phyloP scores from a whole-genome alignment of 2,797 vertebrate genomes.

The Anguilla obscura region DNA sequence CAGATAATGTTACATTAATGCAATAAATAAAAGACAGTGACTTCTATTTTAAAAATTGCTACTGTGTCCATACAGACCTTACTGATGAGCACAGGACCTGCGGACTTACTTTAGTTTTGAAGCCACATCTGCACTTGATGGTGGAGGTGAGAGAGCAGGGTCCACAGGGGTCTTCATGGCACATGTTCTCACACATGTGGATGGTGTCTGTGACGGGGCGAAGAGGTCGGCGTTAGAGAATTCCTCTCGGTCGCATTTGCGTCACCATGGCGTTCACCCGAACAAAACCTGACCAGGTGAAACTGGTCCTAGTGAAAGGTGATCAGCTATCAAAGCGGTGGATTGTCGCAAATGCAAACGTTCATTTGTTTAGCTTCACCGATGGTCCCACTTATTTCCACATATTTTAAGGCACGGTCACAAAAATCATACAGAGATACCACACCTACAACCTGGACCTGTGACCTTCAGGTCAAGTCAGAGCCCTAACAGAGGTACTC shows the following conservation, averaged over 20 bases:
- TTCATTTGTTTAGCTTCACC: not conserved
- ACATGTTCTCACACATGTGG: conserved; percentile 90
- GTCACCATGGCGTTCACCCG: not conserved
- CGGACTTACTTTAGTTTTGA: conserved; percentile 84
- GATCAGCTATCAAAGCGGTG: not conserved
- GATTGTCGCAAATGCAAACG: too few species aligned
- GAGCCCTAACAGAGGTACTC: too few species aligned
- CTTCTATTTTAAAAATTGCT: not conserved
- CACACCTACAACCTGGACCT: not conserved
- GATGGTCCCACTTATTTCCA: not conserved
- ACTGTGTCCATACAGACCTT: not conserved
- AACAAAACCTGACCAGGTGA: not conserved
- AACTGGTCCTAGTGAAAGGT: not conserved
- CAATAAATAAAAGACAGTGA: not conserved
- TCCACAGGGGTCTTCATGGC: conserved; percentile 91
- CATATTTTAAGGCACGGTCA: not conserved
- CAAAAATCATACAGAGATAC: not conserved
- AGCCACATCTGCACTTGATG: conserved; percentile 90
- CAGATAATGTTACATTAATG: not conserved
- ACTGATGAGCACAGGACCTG: not conserved
- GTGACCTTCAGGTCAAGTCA: not conserved
- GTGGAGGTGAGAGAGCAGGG: conserved; percentile 89
- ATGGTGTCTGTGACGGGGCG: conserved; percentile 77
- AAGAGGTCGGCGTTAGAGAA: not conserved
- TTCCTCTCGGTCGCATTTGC: not conserved